Evolutionary conservation across 2,888 invertebrate species (phyloP).

Genomic region (Ctena decussata): DNA sequence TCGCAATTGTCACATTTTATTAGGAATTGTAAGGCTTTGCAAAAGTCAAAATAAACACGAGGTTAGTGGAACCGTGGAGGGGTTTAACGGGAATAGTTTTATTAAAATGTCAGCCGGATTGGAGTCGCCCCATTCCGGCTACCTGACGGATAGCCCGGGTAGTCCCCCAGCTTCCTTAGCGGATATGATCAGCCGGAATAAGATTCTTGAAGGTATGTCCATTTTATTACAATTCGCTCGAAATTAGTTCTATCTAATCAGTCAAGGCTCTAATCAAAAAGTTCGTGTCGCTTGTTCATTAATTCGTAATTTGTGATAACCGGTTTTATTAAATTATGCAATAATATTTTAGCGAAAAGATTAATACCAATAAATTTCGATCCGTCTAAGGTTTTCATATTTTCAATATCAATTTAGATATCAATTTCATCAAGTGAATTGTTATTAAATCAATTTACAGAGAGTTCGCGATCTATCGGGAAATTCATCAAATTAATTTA

Average conservation of each 20-base stretch:
- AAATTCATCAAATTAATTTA: slow-evolving; percentile 17
- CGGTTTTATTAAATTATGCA: slow-evolving; percentile 17
- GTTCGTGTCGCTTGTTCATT: slow-evolving; percentile 6
- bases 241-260: not conserved
- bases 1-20: slow-evolving; percentile 61
- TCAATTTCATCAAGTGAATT: slow-evolving; percentile 16
- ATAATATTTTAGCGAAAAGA: slow-evolving; percentile 17
- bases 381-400: slow-evolving; percentile 9
- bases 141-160: slow-evolving; percentile 61
- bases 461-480: slow-evolving; percentile 17
- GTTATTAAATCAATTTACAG: slow-evolving; percentile 16
- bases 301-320: slow-evolving; percentile 16
- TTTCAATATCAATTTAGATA: slow-evolving; percentile 17
- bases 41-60: slow-evolving; percentile 40
- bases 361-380: slow-evolving; percentile 9
- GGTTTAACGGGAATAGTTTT: slow-evolving; percentile 2
- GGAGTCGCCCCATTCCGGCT: slow-evolving; percentile 54
- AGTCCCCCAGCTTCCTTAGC: slow-evolving; percentile 76
- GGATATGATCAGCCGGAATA: slow-evolving; percentile 84
- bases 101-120: slow-evolving; percentile 56
- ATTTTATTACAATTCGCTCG: not conserved
- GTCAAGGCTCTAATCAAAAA: not conserved
- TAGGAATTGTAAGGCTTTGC: slow-evolving; percentile 56
- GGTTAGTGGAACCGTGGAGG: not conserved
- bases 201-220: slow-evolving; percentile 83